Evolutionary conservation across 2,113 vertebrate species (phyloP).

Genomic region (Antechinus stuartii): DNA sequence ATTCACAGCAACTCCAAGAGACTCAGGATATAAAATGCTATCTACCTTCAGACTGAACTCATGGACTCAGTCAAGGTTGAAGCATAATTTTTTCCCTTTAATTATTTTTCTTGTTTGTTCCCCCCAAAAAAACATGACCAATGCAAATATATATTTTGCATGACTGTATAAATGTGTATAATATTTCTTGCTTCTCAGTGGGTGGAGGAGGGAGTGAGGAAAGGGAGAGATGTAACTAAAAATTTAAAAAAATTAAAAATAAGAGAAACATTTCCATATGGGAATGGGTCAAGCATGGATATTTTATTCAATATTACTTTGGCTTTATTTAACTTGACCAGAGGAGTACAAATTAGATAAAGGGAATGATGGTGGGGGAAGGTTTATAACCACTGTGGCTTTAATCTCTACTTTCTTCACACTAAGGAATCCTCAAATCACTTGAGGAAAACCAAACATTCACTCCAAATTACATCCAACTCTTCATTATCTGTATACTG

Average conservation of each 20-base stretch:
- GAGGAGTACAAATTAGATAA: background rate
- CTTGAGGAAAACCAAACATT: background rate
- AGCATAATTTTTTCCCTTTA: background rate
- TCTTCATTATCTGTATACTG: constrained; percentile 33
- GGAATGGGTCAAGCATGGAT: background rate
- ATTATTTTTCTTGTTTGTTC: background rate
- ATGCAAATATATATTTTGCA: background rate
- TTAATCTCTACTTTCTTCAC: constrained; percentile 36
- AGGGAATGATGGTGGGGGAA: background rate
- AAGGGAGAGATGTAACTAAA: background rate
- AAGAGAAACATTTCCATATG: background rate
- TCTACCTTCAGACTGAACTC: background rate
- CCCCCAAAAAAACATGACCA: background rate
- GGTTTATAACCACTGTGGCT: constrained; percentile 2
- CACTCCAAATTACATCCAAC: constrained; percentile 22
- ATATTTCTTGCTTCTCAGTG: background rate
- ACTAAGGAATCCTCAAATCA: background rate
- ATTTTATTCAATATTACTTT: background rate
- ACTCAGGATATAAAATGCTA: background rate
- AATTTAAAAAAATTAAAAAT: background rate
- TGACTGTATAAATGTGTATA: background rate
- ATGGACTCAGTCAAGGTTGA: background rate
- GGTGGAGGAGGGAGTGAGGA: background rate
- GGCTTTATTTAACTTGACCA: background rate
- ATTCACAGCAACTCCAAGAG: background rate